A percentile compares a stretch with the other conserved stretches of the same genome.
Conservation (phyloP, 2,888 invertebrate species). For the Ceriagrion tenellum region DNA sequence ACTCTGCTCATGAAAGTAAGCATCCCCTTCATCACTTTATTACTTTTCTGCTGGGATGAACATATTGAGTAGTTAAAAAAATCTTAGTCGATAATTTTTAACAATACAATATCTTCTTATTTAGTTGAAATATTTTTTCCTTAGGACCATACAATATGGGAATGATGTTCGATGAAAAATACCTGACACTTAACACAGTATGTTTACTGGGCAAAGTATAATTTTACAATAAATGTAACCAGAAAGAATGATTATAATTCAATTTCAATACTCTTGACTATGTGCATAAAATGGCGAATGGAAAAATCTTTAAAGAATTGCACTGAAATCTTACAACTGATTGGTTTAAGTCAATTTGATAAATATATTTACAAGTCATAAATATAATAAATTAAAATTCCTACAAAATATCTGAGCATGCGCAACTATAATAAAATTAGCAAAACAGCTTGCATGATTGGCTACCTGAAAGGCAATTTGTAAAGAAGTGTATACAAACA, state of each 20-base stretch:
- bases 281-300: background rate
- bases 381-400: conserved; percentile 11
- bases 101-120: too few relatives aligned
- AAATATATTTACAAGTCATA: background rate
- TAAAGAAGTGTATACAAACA: background rate
- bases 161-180: too few relatives aligned
- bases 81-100: too few relatives aligned
- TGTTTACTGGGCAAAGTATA: background rate
- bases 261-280: background rate
- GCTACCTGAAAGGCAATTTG: background rate
- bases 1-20: too few relatives aligned
- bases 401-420: background rate
- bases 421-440: background rate
- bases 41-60: too few relatives aligned
- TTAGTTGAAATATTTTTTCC: too few relatives aligned
- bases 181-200: too few relatives aligned
- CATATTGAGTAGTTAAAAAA: too few relatives aligned
- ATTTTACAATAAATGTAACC: background rate
- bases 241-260: background rate
- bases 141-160: too few relatives aligned
- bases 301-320: background rate
- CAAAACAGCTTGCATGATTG: background rate
- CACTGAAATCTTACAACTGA: background rate
- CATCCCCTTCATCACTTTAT: too few relatives aligned
- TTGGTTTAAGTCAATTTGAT: background rate